phyloP scores from a whole-genome alignment of 2,113 vertebrate genomes.

The Passer domesticus region DNA sequence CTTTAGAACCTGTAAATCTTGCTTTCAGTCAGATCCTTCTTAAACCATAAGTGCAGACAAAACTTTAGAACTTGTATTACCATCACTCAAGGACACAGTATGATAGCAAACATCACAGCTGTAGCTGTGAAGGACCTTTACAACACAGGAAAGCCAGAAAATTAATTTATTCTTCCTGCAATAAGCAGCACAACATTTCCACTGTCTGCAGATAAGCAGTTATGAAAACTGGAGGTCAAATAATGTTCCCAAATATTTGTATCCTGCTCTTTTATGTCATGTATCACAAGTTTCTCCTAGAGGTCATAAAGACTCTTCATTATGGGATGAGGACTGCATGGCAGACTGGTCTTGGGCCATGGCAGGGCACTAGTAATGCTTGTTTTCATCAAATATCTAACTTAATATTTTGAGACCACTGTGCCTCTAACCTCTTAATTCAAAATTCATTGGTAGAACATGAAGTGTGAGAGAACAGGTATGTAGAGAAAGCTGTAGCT shows the following conservation, averaged over 20 bases:
- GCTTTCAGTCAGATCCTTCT: not conserved
- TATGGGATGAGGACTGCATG: not conserved
- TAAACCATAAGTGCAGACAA: not conserved
- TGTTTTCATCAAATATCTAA: not conserved
- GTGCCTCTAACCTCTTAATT: not conserved
- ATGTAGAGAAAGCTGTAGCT: not conserved
- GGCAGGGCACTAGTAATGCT: not conserved
- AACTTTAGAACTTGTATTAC: not conserved
- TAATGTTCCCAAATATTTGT: not conserved
- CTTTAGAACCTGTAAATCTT: not conserved
- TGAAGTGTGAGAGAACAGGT: not conserved
- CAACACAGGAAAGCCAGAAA: not conserved
- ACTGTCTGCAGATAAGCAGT: not conserved
- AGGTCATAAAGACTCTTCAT: not conserved
- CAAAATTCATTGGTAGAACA: not conserved
- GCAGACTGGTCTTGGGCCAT: not conserved
- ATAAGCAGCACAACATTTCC: not conserved
- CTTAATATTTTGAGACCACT: not conserved
- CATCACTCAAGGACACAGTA: not conserved
- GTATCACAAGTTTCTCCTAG: not conserved
- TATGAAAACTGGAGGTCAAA: not conserved
- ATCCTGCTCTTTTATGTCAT: rapidly evolving
- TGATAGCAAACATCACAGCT: not conserved
- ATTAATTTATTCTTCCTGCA: not conserved
- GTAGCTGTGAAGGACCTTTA: not conserved